A percentile compares a stretch with the other conserved stretches of the same genome.
phyloP scores from a whole-genome alignment of 2,888 invertebrate species.

The Tetragnatha montana region DNA sequence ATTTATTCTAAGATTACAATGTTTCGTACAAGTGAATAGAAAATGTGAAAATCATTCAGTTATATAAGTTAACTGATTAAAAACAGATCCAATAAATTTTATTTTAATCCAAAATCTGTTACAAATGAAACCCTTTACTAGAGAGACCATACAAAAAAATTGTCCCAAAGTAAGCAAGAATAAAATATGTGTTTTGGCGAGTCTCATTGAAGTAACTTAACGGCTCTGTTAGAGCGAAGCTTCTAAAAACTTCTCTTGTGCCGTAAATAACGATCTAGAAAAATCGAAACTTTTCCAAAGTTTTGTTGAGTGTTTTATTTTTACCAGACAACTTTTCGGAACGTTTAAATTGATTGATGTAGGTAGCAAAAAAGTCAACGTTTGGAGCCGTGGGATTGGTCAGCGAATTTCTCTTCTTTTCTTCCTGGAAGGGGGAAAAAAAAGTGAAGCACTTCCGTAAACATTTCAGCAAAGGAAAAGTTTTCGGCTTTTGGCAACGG shows the following conservation, averaged over 20 bases:
- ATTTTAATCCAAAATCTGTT: too few species aligned
- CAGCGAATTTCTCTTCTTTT: constrained; percentile 35
- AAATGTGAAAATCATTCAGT: too few species aligned
- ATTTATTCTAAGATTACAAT: neutral
- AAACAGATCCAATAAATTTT: neutral
- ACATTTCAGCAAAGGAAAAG: constrained; percentile 39
- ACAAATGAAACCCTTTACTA: neutral
- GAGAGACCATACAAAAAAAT: neutral
- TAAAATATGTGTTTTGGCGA: neutral
- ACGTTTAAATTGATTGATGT: constrained; percentile 59
- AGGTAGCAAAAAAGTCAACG: neutral
- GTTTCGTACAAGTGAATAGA: neutral
- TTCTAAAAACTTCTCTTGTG: constrained; percentile 6
- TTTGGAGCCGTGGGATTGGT: constrained; percentile 16
- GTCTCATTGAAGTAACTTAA: constrained; percentile 11
- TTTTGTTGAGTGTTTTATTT: constrained; percentile 26
- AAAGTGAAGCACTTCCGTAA: constrained; percentile 24
- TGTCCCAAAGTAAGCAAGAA: neutral
- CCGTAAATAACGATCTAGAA: constrained; percentile 48
- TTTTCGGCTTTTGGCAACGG: constrained; percentile 22
- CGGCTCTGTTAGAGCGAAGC: neutral
- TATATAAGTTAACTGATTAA: neutral
- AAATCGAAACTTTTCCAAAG: constrained; percentile 40
- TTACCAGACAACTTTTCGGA: constrained; percentile 28
- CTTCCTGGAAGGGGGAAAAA: neutral